phyloP scores from a whole-genome alignment of 2,797 vertebrate species.

The Platalea minor region DNA sequence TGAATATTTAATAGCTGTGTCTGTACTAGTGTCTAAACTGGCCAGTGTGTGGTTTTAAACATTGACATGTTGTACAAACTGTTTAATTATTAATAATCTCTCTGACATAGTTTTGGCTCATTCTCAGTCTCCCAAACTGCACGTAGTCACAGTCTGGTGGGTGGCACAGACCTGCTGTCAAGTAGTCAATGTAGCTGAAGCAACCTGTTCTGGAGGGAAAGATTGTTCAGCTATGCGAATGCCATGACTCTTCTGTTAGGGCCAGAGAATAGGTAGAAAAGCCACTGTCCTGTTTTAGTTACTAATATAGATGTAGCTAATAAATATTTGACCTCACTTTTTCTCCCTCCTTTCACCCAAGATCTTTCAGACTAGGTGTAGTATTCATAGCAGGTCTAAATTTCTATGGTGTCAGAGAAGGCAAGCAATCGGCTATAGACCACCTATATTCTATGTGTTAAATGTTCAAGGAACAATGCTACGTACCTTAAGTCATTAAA shows the following conservation, averaged over 20 bases:
- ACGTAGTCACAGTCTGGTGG: rapidly evolving
- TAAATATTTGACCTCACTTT: neutral
- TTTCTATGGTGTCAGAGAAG: neutral
- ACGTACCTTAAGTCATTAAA: neutral
- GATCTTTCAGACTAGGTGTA: neutral
- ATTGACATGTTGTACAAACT: neutral
- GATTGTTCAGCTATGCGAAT: neutral
- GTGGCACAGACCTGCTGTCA: neutral
- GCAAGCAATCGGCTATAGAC: neutral
- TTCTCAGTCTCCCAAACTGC: neutral
- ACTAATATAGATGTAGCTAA: neutral
- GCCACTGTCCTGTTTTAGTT: neutral
- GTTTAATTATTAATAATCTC: neutral
- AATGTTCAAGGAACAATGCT: neutral
- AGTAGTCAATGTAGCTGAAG: neutral
- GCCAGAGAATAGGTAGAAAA: neutral
- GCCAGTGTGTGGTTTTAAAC: neutral
- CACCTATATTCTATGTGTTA: neutral
- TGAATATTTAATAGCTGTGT: neutral
- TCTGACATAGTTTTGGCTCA: neutral
- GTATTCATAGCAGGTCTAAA: neutral
- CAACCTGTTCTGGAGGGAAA: neutral
- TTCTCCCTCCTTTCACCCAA: neutral
- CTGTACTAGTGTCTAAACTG: neutral
- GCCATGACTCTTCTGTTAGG: neutral